phyloP scores from a whole-genome alignment of 2,888 invertebrate genomes.

The Tiphia femorata region DNA sequence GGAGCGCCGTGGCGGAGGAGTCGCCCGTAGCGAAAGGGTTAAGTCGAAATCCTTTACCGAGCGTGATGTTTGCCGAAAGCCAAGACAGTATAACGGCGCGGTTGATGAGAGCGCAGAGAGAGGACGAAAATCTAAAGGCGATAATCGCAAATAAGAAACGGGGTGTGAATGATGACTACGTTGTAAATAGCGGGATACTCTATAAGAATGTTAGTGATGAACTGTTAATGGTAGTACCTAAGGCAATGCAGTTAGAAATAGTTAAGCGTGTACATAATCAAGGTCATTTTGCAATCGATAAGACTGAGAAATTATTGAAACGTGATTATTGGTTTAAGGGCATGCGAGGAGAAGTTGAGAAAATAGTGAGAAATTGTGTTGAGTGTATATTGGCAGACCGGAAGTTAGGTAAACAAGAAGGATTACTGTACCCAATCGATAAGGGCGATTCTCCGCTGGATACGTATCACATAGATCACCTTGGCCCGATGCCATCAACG shows the following conservation, averaged over 20 bases:
- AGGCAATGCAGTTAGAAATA: not conserved
- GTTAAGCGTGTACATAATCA: not conserved
- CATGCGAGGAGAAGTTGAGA: not conserved
- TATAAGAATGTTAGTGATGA: not conserved
- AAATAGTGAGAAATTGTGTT: not conserved
- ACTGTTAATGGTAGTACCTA: not conserved
- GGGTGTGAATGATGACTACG: slow-evolving; percentile 1
- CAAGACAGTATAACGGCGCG: not conserved
- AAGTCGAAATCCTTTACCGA: not conserved
- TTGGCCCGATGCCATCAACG: not conserved
- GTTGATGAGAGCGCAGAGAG: not conserved
- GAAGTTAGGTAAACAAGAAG: not conserved
- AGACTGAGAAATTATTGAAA: not conserved
- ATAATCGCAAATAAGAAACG: too few species aligned
- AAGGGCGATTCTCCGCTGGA: not conserved
- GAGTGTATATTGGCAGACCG: slow-evolving; percentile 3
- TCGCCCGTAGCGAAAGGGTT: too few species aligned
- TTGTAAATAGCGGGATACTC: not conserved
- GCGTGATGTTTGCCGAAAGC: not conserved
- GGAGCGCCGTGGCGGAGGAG: too few species aligned
- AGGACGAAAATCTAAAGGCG: not conserved
- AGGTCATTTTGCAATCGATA: not conserved
- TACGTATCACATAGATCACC: slow-evolving; percentile 9
- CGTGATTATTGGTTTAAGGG: not conserved
- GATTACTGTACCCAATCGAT: not conserved